phyloP scores from a whole-genome alignment of 2,797 vertebrate species.

The Ambastaia sidthimunki region DNA sequence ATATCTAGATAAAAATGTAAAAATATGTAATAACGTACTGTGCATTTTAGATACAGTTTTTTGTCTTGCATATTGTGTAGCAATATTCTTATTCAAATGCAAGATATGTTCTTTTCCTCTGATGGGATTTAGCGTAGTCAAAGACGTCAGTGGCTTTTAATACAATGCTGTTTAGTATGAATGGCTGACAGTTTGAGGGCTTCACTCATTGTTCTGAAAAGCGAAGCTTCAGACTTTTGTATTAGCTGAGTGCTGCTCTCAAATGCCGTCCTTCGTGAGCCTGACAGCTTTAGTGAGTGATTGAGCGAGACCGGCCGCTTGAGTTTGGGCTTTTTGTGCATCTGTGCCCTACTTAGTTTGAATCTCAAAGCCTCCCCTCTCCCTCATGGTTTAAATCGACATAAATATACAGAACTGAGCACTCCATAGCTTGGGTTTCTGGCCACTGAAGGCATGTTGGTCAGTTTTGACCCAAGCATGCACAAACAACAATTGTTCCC shows the following conservation, averaged over 20 bases:
- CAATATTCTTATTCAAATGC: not conserved
- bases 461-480: constrained; percentile 13
- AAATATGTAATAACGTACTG: too few relatives aligned
- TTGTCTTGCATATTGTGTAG: not conserved
- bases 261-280: not conserved
- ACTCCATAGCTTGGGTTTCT: not conserved
- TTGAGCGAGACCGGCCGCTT: not conserved
- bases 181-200: not conserved
- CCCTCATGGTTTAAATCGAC: constrained; percentile 14
- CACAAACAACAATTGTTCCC: constrained; percentile 31
- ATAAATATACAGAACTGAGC: not conserved
- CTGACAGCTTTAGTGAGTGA: constrained; percentile 31
- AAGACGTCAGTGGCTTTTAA: not conserved
- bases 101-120: not conserved
- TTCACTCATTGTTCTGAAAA: constrained; percentile 16
- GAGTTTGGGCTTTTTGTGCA: constrained; percentile 30
- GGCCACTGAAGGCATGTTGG: constrained; percentile 27
- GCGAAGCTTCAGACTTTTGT: not conserved
- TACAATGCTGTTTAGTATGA: not conserved
- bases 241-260: constrained; percentile 22
- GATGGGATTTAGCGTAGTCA: not conserved
- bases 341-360: constrained; percentile 44
- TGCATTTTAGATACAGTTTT: too few relatives aligned
- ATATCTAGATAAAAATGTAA: too few relatives aligned
- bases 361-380: constrained; percentile 27